A percentile compares a stretch with the other conserved stretches of the same genome.
These are phyloP conservation scores for Nixonia krombeini DNA, from an alignment of 1,140 invertebrate species.

Conservation along the genomic window DNA sequence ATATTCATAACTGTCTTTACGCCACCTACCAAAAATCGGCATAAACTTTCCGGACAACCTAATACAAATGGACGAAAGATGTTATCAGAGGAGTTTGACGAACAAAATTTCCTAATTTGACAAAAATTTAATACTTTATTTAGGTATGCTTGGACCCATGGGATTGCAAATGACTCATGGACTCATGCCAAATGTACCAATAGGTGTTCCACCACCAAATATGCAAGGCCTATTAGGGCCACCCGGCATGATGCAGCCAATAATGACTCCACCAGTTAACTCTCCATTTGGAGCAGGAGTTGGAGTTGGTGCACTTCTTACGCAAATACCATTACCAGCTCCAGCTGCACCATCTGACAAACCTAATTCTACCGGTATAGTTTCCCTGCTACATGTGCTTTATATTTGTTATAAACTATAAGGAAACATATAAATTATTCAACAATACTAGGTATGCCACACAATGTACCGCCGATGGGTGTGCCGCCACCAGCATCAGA, in stretches of 20 bases:
- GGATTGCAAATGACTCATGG: constrained; percentile 72
- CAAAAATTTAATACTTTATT: constrained; percentile 9
- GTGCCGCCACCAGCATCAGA: constrained; percentile 68
- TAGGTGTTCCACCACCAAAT: constrained; percentile 78
- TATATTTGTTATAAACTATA: no score
- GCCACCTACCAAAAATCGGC: no score
- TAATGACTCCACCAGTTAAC: constrained; percentile 68
- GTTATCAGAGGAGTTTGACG: no score
- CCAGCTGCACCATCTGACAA: constrained; percentile 68
- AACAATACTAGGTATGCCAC: constrained; percentile 60
- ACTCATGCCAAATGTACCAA: constrained; percentile 74
- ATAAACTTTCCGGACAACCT: no score
- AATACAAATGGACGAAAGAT: no score
- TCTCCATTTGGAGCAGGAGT: constrained; percentile 68
- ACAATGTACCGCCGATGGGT: constrained; percentile 67
- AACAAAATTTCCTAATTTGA: constrained; percentile 1
- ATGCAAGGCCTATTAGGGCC: constrained; percentile 73
- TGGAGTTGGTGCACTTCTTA: constrained; percentile 61
- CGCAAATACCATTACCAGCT: constrained; percentile 69
- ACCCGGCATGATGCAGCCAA: constrained; percentile 72
- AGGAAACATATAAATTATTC: no score
- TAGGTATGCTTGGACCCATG: constrained; percentile 71
- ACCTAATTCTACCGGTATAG: constrained; percentile 66
- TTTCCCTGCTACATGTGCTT: no score
- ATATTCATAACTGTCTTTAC: no score